A percentile compares a stretch with the other conserved stretches of the same genome.
Conservation (phyloP, 2,797 vertebrate genomes). For the Syngnathus acus region DNA sequence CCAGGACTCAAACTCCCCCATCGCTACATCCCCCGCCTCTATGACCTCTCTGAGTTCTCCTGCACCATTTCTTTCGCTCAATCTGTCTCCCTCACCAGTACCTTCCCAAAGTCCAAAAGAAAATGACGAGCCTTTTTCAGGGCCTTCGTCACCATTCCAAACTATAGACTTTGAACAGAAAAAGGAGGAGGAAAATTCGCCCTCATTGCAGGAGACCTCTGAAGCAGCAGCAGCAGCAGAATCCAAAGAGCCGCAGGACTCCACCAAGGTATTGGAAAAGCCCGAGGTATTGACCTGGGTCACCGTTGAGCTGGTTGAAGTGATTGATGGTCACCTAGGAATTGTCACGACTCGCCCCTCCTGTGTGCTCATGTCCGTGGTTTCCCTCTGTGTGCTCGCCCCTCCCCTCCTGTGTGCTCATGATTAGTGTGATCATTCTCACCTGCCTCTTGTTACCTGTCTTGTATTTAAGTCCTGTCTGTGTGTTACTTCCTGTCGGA, state of each 20-base stretch:
- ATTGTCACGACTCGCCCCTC: too few relatives aligned
- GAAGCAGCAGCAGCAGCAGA: constrained; percentile 24
- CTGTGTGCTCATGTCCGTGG: too few relatives aligned
- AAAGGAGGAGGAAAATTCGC: constrained; percentile 28
- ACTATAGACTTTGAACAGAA: constrained; percentile 53
- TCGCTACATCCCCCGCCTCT: constrained; percentile 42
- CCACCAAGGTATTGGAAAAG: constrained; percentile 7
- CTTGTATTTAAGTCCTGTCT: too few relatives aligned
- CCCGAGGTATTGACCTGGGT: neutral
- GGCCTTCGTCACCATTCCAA: constrained; percentile 51
- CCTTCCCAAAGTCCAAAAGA: constrained; percentile 51
- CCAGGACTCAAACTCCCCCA: constrained; percentile 49
- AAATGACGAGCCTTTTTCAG: constrained; percentile 35
- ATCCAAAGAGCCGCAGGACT: constrained; percentile 30
- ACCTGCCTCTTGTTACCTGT: too few relatives aligned
- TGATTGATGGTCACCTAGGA: neutral
- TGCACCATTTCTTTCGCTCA: constrained; percentile 53
- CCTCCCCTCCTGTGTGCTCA: too few relatives aligned
- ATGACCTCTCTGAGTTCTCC: constrained; percentile 42
- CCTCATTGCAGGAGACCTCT: constrained; percentile 20
- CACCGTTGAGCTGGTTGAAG: neutral
- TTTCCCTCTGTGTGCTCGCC: too few relatives aligned
- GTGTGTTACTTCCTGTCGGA: too few relatives aligned
- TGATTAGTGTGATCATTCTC: too few relatives aligned
- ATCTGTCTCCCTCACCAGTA: constrained; percentile 60